phyloP scores from a whole-genome alignment of 2,888 invertebrate species.

The Abrostola triplasia region DNA sequence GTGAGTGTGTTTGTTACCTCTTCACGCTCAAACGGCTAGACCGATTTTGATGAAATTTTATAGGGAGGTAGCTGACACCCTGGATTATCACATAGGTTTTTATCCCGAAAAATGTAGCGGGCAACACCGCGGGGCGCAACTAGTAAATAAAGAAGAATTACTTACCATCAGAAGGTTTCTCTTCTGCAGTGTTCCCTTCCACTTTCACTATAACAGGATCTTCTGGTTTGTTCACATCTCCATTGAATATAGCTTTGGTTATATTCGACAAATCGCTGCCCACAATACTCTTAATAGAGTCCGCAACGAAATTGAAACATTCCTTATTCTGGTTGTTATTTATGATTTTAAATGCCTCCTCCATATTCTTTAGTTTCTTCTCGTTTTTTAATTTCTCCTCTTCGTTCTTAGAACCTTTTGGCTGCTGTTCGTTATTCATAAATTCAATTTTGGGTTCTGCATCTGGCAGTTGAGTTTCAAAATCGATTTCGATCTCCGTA shows the following conservation, averaged over 20 bases:
- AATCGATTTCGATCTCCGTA: not conserved
- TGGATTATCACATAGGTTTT: no score
- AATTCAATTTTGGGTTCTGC: not conserved
- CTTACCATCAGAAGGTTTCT: not conserved
- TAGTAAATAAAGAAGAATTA: not conserved
- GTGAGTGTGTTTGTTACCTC: no score
- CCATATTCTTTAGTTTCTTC: constrained; percentile 37
- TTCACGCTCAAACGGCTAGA: no score
- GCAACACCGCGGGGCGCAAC: no score
- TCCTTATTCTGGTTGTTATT: constrained; percentile 41
- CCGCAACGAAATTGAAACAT: constrained; percentile 20
- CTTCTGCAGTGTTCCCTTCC: not conserved
- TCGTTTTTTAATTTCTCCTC: not conserved
- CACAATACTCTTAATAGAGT: constrained; percentile 19
- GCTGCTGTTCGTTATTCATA: not conserved
- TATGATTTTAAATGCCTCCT: constrained; percentile 52
- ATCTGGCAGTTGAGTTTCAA: not conserved
- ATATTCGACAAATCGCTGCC: constrained; percentile 3
- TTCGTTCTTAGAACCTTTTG: not conserved
- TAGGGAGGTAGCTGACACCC: no score
- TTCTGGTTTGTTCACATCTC: not conserved
- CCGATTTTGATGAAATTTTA: no score
- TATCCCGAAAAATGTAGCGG: no score
- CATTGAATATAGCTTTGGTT: constrained; percentile 8
- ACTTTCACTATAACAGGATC: not conserved